Evolutionary conservation across 2,888 invertebrate genomes (phyloP).

Genomic region (Parnassius glacialis): DNA sequence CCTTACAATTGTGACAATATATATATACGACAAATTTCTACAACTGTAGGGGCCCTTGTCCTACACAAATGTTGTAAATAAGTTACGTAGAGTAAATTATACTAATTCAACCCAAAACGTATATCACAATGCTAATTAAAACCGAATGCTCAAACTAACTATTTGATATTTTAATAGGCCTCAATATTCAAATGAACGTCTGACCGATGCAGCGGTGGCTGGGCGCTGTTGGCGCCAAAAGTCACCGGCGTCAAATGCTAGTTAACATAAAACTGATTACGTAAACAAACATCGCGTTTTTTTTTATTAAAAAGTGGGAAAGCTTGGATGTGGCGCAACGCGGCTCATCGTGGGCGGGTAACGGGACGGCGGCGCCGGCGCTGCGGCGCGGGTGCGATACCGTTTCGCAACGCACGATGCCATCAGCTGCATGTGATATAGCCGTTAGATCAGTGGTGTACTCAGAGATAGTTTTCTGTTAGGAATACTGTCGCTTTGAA

Average conservation of each 20-base stretch:
- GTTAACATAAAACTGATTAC: constrained; percentile 29
- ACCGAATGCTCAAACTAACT: constrained; percentile 21
- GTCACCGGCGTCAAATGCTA: constrained; percentile 25
- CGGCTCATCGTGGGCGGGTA: constrained; percentile 60
- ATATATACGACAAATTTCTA: no score
- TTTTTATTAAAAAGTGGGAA: constrained; percentile 44
- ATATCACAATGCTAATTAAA: constrained; percentile 27
- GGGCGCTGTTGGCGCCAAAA: constrained; percentile 21
- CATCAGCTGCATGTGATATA: constrained; percentile 25
- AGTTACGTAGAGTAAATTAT: constrained; percentile 13
- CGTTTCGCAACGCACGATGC: constrained; percentile 35
- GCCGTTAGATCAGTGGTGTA: constrained; percentile 12
- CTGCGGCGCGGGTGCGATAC: constrained; percentile 47
- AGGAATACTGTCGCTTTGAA: no score
- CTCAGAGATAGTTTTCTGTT: background rate
- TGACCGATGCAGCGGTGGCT: constrained; percentile 17
- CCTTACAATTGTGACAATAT: no score
- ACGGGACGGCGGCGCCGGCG: constrained; percentile 49
- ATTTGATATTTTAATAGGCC: constrained; percentile 25
- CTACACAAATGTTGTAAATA: no score
- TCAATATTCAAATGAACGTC: constrained; percentile 27
- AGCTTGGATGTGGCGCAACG: constrained; percentile 43
- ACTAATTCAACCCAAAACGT: constrained; percentile 17
- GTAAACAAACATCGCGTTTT: constrained; percentile 30
- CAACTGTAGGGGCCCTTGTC: no score